Evolutionary conservation across 2,113 vertebrate species (phyloP).

Genomic region (Solenodon paradoxus): DNA sequence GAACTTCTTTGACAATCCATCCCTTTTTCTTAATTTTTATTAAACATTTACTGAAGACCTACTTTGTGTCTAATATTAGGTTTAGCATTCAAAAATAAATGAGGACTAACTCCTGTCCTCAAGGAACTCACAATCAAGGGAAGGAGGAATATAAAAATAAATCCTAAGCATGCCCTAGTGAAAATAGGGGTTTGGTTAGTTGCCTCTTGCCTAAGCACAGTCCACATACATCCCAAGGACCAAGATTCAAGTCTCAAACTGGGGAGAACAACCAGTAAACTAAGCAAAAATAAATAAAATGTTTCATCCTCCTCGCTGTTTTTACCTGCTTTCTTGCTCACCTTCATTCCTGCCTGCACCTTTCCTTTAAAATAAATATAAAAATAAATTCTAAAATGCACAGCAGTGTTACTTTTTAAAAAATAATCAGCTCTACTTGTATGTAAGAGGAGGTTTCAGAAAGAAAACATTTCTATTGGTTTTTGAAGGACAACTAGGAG

Average conservation of each 20-base stretch:
- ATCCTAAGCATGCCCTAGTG: no score
- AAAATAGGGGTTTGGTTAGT: no score
- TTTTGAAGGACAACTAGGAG: background rate
- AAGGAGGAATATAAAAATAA: conserved; percentile 25
- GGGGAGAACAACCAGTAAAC: no score
- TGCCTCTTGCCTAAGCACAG: no score
- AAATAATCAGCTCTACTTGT: background rate
- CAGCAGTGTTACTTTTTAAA: background rate
- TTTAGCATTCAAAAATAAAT: background rate
- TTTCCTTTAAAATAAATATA: no score
- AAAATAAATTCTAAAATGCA: background rate
- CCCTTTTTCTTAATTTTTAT: background rate
- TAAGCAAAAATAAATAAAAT: no score
- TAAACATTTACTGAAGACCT: background rate
- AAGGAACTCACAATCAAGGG: background rate
- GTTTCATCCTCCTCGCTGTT: no score
- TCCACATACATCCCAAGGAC: no score
- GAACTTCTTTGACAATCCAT: background rate
- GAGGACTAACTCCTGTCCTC: background rate
- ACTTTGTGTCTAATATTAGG: background rate
- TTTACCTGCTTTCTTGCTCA: no score
- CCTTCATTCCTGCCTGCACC: no score
- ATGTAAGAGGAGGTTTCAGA: background rate
- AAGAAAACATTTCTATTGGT: background rate
- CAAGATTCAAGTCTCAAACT: no score